Evolutionary conservation across 2,797 vertebrate species (phyloP), one percentile per base, ranked within the genome.

Genomic region (Lates japonicus): DNA sequence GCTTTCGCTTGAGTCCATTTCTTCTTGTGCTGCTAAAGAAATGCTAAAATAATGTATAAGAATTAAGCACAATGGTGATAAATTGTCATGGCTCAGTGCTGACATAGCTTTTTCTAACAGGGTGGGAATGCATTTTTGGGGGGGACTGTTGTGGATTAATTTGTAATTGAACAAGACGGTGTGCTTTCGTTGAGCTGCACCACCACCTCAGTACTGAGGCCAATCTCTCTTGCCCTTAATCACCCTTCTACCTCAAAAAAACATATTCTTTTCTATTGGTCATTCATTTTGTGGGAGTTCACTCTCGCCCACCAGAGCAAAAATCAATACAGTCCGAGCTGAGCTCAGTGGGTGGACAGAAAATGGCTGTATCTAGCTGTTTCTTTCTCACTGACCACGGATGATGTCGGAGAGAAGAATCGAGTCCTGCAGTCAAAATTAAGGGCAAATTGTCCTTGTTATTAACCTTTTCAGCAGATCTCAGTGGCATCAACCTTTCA

Each of bases 311-410:
- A 82, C 89, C 1, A 1, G 19, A 80, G 83, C 41, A 82, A 73
- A 91, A 93, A 94, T 94, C 93, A 86, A 94, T 94, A 83, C 3
- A 78, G 87, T 88, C 84, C 74, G 29, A 79, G 87, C 76, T 29
- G 74, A 73, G 80, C 74, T 78, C 80, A 81, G 85, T 84, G 82
- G 81, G 85, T 77, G 81, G 83, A 87, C 64, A 69, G 72, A 80
- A 86, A 78, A 83, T 61, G 74, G 59, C 51, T 86, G 75, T 71
- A 82, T 82, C 44, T 64, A 25, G 71, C 69, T 46, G 51, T 86
- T 84, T 74, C 81, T 80, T 61, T 72, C 70, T 68, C 52, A 22
- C 64, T 54, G 81, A 82, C 46, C 65, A 37, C n/a, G 60, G 25
- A 55, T 39, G 39, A 74, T 67, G 57, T 48, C 29, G 49, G 20